Percentiles rank a stretch among this genome's conserved stretches.
These are phyloP conservation scores for Pentamera pediparva DNA, from an alignment of 53 echinoderm and acorn worm genomes.

Conservation along the genomic window DNA sequence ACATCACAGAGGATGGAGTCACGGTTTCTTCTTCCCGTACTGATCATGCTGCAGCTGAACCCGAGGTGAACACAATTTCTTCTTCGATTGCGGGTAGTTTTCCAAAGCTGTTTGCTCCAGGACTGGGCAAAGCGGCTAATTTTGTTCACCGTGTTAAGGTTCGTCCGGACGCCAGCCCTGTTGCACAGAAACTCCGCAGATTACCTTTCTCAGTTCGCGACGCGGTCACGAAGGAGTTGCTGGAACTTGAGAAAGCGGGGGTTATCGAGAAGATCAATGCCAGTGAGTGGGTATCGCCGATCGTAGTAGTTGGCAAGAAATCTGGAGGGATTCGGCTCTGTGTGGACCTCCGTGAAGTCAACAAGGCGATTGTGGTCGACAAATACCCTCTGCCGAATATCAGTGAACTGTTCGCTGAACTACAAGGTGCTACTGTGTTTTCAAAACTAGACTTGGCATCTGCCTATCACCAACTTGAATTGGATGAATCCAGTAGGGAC, in stretches of 20 bases:
- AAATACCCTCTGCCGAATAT: constrained; percentile 62
- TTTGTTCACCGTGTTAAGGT: constrained; percentile 22
- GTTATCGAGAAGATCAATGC: constrained; percentile 54
- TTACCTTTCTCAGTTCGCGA: constrained; percentile 40
- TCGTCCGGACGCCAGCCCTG: neutral
- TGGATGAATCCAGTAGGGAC: constrained; percentile 40
- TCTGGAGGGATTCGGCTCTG: constrained; percentile 48
- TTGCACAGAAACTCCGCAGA: constrained; percentile 24
- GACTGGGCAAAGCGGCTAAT: neutral
- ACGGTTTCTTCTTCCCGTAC: too few relatives aligned
- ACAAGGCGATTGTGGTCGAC: constrained; percentile 52
- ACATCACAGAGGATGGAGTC: neutral
- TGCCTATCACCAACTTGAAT: constrained; percentile 44
- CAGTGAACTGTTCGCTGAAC: constrained; percentile 41
- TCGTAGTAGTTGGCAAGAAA: constrained; percentile 48
- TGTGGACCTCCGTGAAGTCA: constrained; percentile 55
- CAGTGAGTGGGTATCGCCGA: constrained; percentile 55
- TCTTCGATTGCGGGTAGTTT: too few relatives aligned
- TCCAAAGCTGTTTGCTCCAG: constrained; percentile 3
- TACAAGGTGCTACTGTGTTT: constrained; percentile 38
- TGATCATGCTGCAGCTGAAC: too few relatives aligned
- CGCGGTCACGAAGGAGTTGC: constrained; percentile 43
- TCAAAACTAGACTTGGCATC: constrained; percentile 52
- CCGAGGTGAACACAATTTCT: too few relatives aligned
- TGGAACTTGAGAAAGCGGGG: constrained; percentile 44